Conservation (phyloP, 2,797 vertebrate genomes). For the Pantherophis vulpinus region DNA sequence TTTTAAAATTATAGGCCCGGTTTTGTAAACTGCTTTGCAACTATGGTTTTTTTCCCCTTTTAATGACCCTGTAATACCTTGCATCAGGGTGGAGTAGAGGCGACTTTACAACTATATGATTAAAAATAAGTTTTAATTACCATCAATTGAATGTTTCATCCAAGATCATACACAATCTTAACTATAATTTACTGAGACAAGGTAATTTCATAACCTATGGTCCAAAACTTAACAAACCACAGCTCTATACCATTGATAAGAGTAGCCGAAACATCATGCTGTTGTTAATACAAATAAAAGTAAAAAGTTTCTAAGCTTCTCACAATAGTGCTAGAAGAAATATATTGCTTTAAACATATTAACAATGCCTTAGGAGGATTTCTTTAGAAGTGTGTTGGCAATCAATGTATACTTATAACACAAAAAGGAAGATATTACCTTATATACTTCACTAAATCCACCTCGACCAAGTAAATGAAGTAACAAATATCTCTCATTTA, state of each 20-base stretch:
- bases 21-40: not conserved
- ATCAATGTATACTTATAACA: not conserved
- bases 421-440: slow-evolving; percentile 71
- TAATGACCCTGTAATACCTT: not conserved
- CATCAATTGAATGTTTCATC: not conserved
- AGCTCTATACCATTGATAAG: not conserved
- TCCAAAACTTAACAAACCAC: not conserved
- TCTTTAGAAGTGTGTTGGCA: not conserved
- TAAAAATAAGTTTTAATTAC: not conserved
- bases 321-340: not conserved
- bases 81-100: not conserved
- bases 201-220: not conserved
- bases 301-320: not conserved
- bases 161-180: not conserved
- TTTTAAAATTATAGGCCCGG: not conserved
- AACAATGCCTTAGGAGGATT: not conserved
- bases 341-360: not conserved
- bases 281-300: not conserved
- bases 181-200: not conserved
- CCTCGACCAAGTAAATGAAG: slow-evolving; percentile 95
- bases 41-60: not conserved
- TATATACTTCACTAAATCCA: slow-evolving; percentile 99
- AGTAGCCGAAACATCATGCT: not conserved
- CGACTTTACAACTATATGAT: not conserved
- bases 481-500: slow-evolving; percentile 96